Evolutionary conservation across 2,797 vertebrate species (phyloP), one percentile per base, ranked within the genome.

Genomic region (Leptoclinus maculatus): DNA sequence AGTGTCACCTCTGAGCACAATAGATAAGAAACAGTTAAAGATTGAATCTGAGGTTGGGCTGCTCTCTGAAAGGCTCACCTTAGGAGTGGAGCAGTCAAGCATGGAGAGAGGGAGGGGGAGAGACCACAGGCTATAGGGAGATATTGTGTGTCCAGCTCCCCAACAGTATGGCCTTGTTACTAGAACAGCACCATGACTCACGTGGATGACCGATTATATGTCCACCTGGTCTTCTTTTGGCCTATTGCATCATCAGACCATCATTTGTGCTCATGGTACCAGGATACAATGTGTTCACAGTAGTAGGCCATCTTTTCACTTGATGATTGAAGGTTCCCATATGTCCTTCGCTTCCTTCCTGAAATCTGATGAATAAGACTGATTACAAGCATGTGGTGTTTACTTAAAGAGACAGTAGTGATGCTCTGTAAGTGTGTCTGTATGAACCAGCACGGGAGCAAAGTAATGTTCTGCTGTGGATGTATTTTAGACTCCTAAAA

Each of bases 121-220:
- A 76, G 82, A 77, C 74, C 59, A 25, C 78, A 56, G 83, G 85
- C 84, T 83, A 86, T 88, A 90, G 89, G 88, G 79, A 76, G 82
- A 91, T 80, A 89, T 90, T 91, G 85, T 89, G 89, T 81, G 82
- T 88, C 57, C 27, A 21, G 34, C 57, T 59, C 57, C 41, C 82
- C 82, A 85, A 90, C 91, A 92, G 87, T 89, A 60, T 79, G 74
- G 86, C 86, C 88, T 90, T 91, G 87, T 91, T 92, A 80, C 89
- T 71, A 83, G 58, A 84, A 91, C 88, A 90, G 82, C 80, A 66
- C 74, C 47, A 12, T 80, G 85, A 87, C 82, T 89, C 87, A 70
- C 29, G 58, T 77, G 75, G 79, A 76, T 67, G 66, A 84, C 76
- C 75, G 63, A 60, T 53, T 19, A 58, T 21, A 47, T 34, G 38